Evolutionary conservation across 1,140 invertebrate genomes (phyloP), one percentile per base, ranked within the genome.

Genomic region (Coboldia fuscipes): DNA sequence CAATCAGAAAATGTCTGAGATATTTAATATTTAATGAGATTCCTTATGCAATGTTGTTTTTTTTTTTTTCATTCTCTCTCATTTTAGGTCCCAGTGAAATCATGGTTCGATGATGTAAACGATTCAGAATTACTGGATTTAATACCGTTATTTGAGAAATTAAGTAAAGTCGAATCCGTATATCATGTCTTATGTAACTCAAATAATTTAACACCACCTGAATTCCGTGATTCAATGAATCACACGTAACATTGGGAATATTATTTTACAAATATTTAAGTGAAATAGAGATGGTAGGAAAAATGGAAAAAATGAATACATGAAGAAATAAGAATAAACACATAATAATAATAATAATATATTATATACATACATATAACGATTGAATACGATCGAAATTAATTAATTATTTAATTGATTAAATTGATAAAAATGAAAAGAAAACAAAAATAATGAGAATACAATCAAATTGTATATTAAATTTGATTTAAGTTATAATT

Each of bases 31-130:
- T 23, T 2, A 16, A 17, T 34, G 1, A 18, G 4, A 10, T 15
- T 15, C 14, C 14, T 8, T 30, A 14, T 15, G 14, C 28, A 30
- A n/a, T 30, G 14, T 16, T 32, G 18, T 17, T 15, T 5, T 8
- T 7, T 20, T 8, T 39, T 32, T 33, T 34, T 18, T 18, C 6
- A 18, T 7, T 38, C 18, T 18, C 29, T 40, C 39, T 52, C 17
- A 48, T 51, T 60, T 2, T 56, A 93, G 88, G 83, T 96, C 57
- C 88, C 89, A 56, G 86, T 94, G 37, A 82, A 82, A 52, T 92
- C 86, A 37, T 96, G 90, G 90, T 96, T 96, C 59, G 89, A 96
- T 58, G 90, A 96, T 57, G 86, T 88, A 69, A 80, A 77, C 45
- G 90, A 97, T 58, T 82, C 81, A 33, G 90, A 96, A 62, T 65